Conservation (phyloP, 2,888 invertebrate species). For the Gisinianus flammeolus region DNA sequence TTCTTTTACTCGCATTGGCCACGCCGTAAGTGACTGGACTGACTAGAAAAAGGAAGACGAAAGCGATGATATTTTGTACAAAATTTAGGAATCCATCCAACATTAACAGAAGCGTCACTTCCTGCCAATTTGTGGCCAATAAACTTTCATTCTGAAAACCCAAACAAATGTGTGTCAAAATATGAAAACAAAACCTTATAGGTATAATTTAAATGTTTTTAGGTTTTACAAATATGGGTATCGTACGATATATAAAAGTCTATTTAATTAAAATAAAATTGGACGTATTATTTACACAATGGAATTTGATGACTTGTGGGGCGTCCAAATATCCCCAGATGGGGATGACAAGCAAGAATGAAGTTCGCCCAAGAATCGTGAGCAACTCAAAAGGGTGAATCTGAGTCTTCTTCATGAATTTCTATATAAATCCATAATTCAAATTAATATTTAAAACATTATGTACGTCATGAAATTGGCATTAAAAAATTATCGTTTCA, state of each 20-base stretch:
- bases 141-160: neutral
- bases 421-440: no score
- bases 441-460: no score
- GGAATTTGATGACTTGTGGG: conserved; percentile 45
- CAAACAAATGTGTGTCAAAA: neutral
- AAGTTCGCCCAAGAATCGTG: conserved; percentile 74
- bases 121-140: neutral
- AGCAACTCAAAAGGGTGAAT: conserved; percentile 16
- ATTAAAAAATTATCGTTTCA: no score
- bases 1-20: conserved; percentile 19
- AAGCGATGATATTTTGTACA: conserved; percentile 93
- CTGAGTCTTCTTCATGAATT: conserved; percentile 66
- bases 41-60: conserved; percentile 87
- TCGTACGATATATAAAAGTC: no score
- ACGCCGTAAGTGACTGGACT: conserved; percentile 69
- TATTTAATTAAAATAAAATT: neutral
- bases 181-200: no score
- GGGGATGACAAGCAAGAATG: conserved; percentile 81
- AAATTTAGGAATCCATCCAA: conserved; percentile 88
- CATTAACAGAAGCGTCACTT: conserved; percentile 60
- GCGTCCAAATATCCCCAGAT: conserved; percentile 77
- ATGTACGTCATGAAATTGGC: no score
- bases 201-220: no score
- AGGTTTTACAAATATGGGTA: no score
- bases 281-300: neutral